These are phyloP conservation scores for Caiman crocodilus DNA, from an alignment of 2,797 vertebrate species.

Conservation along the genomic window DNA sequence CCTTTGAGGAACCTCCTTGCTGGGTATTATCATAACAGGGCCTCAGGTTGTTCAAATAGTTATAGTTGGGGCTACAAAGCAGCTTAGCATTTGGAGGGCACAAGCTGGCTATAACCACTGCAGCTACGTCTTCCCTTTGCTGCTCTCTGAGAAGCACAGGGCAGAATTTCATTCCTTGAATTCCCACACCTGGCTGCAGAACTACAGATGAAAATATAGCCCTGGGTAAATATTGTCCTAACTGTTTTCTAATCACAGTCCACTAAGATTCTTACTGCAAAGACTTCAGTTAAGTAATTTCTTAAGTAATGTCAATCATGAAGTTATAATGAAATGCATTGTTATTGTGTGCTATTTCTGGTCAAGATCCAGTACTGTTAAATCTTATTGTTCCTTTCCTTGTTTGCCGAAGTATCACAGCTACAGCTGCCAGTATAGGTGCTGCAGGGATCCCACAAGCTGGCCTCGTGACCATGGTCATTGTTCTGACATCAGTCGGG, in stretches of 20 bases:
- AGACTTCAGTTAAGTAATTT: neutral
- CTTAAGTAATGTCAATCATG: neutral
- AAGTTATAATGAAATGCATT: neutral
- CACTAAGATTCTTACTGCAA: neutral
- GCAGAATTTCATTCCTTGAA: neutral
- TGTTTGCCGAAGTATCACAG: slow-evolving; percentile 90
- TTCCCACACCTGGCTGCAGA: neutral
- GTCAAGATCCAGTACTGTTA: neutral
- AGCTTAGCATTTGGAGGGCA: neutral
- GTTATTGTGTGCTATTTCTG: neutral
- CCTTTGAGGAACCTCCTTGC: slow-evolving; percentile 11
- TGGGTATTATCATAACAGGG: neutral
- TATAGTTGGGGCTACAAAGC: neutral
- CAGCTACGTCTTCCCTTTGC: neutral
- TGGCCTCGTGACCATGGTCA: slow-evolving; percentile 98
- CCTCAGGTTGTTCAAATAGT: neutral
- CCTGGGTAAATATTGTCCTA: neutral
- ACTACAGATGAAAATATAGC: neutral
- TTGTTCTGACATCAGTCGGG: slow-evolving; percentile 96
- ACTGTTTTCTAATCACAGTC: neutral
- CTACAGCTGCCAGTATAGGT: slow-evolving; percentile 96
- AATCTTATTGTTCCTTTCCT: slow-evolving; percentile 12
- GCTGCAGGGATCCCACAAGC: slow-evolving; percentile 98
- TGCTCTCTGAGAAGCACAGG: neutral
- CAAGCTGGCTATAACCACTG: neutral